Conservation (phyloP, 1,140 invertebrate genomes). For the Anthonomus grandis region DNA sequence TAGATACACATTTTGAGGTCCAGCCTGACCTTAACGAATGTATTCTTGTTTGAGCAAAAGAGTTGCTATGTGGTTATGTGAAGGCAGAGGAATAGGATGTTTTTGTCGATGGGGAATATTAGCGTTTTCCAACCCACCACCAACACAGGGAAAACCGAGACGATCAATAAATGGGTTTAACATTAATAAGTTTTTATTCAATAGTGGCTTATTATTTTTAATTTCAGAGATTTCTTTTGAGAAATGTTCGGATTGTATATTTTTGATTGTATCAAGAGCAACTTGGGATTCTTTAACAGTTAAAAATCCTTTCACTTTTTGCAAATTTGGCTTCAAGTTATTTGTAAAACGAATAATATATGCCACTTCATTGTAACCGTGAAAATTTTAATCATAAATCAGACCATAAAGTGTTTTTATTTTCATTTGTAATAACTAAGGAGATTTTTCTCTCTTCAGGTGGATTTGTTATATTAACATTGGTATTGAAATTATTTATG, state of each 20-base stretch:
- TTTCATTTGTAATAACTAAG: too few species aligned
- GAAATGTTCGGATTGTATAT: not conserved
- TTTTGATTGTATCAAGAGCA: not conserved
- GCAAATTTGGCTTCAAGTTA: too few species aligned
- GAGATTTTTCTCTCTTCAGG: too few species aligned
- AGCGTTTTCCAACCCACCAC: not conserved
- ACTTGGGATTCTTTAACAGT: too few species aligned
- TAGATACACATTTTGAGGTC: too few species aligned
- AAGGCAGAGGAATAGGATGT: not conserved
- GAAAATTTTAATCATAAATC: not conserved
- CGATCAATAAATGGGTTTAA: slow-evolving; percentile 2
- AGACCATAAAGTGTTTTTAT: not conserved
- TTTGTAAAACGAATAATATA: not conserved
- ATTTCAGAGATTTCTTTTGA: not conserved
- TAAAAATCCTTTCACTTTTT: too few species aligned
- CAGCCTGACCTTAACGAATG: slow-evolving; percentile 5
- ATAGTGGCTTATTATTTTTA: not conserved
- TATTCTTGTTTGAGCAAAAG: slow-evolving; percentile 34
- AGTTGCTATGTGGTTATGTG: not conserved
- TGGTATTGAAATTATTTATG: too few species aligned
- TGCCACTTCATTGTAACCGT: not conserved
- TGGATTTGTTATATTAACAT: too few species aligned
- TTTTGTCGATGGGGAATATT: not conserved
- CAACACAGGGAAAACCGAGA: not conserved
- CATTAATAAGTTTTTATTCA: not conserved